Percentiles rank a stretch among this genome's conserved stretches.
phyloP scores from a whole-genome alignment of 92 coral and sea anemone genomes.

The Heliopora coerulea region DNA sequence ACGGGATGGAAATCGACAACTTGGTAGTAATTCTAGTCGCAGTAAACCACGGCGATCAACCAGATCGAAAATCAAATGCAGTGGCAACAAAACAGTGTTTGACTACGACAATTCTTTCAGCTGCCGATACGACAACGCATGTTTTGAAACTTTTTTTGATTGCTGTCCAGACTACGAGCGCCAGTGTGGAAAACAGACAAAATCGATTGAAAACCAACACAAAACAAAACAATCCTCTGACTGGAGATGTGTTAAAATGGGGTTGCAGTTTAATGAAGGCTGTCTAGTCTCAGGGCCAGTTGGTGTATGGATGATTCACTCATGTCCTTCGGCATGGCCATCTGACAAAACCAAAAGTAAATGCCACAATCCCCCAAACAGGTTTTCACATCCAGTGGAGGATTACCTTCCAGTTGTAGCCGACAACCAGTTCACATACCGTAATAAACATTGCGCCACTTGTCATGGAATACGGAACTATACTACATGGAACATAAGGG shows the following conservation, averaged over 20 bases:
- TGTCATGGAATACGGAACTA: constrained; percentile 9
- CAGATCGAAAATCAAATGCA: too few relatives aligned
- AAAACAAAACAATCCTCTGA: too few relatives aligned
- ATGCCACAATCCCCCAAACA: constrained; percentile 7
- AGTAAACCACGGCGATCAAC: too few relatives aligned
- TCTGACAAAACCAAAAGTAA: background rate
- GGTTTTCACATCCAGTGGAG: constrained; percentile 18
- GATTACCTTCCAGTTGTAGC: constrained; percentile 15
- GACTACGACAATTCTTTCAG: background rate
- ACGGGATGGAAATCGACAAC: too few relatives aligned
- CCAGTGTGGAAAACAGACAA: constrained; percentile 11
- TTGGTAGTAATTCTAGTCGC: too few relatives aligned
- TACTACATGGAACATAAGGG: background rate
- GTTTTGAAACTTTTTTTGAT: constrained; percentile 15
- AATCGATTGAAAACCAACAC: too few relatives aligned
- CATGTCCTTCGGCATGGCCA: background rate
- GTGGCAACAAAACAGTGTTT: too few relatives aligned
- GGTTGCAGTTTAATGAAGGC: too few relatives aligned
- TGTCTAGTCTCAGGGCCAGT: background rate
- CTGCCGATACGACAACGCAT: constrained; percentile 21
- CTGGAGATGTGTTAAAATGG: constrained; percentile 4
- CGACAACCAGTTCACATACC: background rate
- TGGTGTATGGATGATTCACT: constrained; percentile 22
- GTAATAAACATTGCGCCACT: constrained; percentile 16
- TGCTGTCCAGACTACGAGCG: constrained; percentile 20